Percentiles rank a stretch among this genome's conserved stretches.
Conservation (phyloP, 2,113 vertebrate genomes). For the Macroglossus sobrinus region DNA sequence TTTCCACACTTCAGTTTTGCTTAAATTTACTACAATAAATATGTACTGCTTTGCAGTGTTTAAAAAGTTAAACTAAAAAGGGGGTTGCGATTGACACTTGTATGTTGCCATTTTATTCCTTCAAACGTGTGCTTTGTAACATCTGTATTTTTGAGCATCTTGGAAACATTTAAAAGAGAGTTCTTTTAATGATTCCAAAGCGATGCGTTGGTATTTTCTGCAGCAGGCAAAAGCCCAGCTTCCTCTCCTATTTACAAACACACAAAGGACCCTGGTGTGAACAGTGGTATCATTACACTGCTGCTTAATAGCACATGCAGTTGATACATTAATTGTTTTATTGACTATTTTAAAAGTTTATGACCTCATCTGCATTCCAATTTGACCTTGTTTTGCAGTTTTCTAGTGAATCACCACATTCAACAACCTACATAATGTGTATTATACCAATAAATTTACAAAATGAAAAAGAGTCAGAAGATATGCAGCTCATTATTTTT, state of each 20-base stretch:
- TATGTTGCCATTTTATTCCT: neutral
- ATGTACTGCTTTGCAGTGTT: neutral
- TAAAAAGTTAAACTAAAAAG: neutral
- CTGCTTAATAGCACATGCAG: constrained; percentile 56
- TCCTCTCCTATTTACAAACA: constrained; percentile 48
- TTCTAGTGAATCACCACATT: constrained; percentile 63
- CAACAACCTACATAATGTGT: constrained; percentile 69
- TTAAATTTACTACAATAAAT: neutral
- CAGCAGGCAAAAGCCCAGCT: neutral
- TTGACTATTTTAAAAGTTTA: constrained; percentile 78
- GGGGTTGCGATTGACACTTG: neutral
- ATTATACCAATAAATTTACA: constrained; percentile 71
- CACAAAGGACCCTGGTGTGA: constrained; percentile 54
- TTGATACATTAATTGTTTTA: constrained; percentile 79
- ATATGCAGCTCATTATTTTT: constrained; percentile 63
- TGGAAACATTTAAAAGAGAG: neutral
- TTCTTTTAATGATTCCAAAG: neutral
- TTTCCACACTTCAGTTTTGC: neutral
- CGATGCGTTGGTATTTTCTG: neutral
- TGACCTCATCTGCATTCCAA: constrained; percentile 68
- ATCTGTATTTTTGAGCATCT: neutral
- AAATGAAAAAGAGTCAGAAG: constrained; percentile 64
- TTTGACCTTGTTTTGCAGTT: constrained; percentile 75
- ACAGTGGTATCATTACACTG: constrained; percentile 51
- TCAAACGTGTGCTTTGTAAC: neutral